Evolutionary conservation across 37 sponge, comb jelly and placozoan genomes (phyloP).

Genomic region (Halichondria panicea): DNA sequence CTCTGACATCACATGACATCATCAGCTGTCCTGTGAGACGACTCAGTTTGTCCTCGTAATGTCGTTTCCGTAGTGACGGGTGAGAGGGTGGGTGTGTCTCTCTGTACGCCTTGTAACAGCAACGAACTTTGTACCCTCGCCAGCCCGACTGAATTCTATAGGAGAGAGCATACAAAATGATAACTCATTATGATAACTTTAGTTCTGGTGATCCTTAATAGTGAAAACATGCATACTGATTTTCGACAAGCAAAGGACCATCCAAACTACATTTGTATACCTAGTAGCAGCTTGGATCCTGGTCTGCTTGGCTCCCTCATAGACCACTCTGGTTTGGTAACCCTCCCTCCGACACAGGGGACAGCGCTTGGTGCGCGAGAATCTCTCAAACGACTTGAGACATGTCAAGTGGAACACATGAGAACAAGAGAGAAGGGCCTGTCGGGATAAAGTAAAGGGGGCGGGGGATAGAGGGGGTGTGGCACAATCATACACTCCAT

Average conservation of each 20-base stretch:
- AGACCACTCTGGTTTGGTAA: constrained; percentile 85
- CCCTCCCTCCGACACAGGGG: constrained; percentile 80
- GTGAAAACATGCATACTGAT: too few relatives aligned
- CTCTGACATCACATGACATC: constrained; percentile 7
- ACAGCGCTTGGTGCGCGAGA: constrained; percentile 74
- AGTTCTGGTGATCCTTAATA: too few relatives aligned
- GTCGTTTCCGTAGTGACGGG: constrained; percentile 78
- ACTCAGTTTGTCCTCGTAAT: constrained; percentile 66
- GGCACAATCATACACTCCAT: too few relatives aligned
- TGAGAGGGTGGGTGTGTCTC: constrained; percentile 65
- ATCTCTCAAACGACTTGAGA: constrained; percentile 82
- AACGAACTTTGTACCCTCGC: constrained; percentile 76
- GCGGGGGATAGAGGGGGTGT: too few relatives aligned
- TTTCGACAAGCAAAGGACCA: too few relatives aligned
- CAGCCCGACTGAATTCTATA: constrained; percentile 89
- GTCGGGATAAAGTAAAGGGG: neutral
- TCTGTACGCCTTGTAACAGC: constrained; percentile 65
- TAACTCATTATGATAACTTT: too few relatives aligned
- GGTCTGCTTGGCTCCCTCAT: constrained; percentile 69
- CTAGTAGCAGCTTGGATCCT: constrained; percentile 60
- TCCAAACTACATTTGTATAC: too few relatives aligned
- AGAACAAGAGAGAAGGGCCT: constrained; percentile 87
- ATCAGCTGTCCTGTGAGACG: constrained; percentile 21
- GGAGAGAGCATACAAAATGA: too few relatives aligned
- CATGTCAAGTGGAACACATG: constrained; percentile 92